Base-by-base conservation (phyloP, 2,888 invertebrate genomes). In the Agelastica alni region DNA sequence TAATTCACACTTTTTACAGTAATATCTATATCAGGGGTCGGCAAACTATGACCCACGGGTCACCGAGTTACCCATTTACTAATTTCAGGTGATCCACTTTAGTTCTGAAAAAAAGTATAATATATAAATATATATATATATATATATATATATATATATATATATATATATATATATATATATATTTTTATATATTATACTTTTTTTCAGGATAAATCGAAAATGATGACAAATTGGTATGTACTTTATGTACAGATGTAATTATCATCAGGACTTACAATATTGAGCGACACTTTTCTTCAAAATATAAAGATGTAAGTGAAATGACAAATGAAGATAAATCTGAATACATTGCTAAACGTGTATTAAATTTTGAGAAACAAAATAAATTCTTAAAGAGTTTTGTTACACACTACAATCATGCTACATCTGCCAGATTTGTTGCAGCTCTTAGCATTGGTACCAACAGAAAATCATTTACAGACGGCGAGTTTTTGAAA, bases 401-500 rank as follows among this genome's bases (percentile, higher is more conserved):
- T 51, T 53, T 53, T 53, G 37, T 53, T 37, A 37, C 53, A 39
- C 4, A 51, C 39, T 16, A 53, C 53, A 53, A 39, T 53, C 41
- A 53, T 20, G 41, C 16, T 41, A 47, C 52, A 22, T 53, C 53
- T 56, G 56, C 32, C 53, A 56, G 53, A 46, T 55, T 56, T 51
- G 49, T 56, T 55, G 54, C 54, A 56, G 49, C 54, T 56, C 54
- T 56, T 49, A 43, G 47, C 32, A 56, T 56, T 57, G 26, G 51
- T 51, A 55, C 49, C 53, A 55, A 39, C 30, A 51, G 51, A 56
- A 57, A 57, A 57, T 44, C 57, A 32, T 56, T 57, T 56, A 54
- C 53, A 48, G 56, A 56, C 28, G 56, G 52, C 47, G 52, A 53
- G 49, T 56, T 51, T 57, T 58, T 58, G 56, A 39, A 61, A 61